Evolutionary conservation across 2,888 invertebrate species (phyloP).

Genomic region (Eupsilia transversa): DNA sequence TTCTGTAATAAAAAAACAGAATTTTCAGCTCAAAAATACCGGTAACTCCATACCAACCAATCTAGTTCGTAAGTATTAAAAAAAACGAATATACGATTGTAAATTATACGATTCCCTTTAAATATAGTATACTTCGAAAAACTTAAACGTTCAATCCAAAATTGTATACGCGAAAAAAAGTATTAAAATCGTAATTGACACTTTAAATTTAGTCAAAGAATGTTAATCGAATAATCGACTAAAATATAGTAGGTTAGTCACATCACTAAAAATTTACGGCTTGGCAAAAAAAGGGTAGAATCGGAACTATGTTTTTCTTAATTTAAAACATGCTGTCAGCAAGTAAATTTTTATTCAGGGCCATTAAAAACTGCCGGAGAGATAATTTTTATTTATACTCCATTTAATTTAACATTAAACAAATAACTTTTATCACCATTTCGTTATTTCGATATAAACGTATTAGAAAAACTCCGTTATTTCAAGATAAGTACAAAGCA

Average conservation of each 20-base stretch:
- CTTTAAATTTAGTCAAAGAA: slow-evolving; percentile 63
- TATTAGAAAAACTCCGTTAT: too few species aligned
- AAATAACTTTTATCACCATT: too few species aligned
- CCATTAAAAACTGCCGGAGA: not conserved
- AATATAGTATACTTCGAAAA: slow-evolving; percentile 76
- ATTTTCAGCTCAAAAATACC: slow-evolving; percentile 4
- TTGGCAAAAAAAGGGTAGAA: slow-evolving; percentile 14
- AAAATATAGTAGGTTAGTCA: slow-evolving; percentile 27
- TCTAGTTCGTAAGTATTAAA: slow-evolving; percentile 65
- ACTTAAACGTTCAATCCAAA: slow-evolving; percentile 80
- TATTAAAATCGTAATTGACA: slow-evolving; percentile 69
- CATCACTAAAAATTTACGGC: slow-evolving; percentile 22
- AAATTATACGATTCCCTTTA: slow-evolving; percentile 80
- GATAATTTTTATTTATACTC: not conserved
- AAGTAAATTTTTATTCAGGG: too few species aligned
- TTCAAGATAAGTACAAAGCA: too few species aligned
- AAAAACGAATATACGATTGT: slow-evolving; percentile 82
- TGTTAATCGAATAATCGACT: slow-evolving; percentile 58
- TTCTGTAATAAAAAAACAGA: not conserved
- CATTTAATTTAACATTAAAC: too few species aligned
- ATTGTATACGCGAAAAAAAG: slow-evolving; percentile 84
- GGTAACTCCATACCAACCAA: slow-evolving; percentile 46
- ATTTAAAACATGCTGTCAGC: too few species aligned
- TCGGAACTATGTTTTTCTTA: too few species aligned
- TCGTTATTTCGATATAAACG: too few species aligned